Conservation (phyloP, 2,113 vertebrate genomes). For the Oostethus manadensis region DNA sequence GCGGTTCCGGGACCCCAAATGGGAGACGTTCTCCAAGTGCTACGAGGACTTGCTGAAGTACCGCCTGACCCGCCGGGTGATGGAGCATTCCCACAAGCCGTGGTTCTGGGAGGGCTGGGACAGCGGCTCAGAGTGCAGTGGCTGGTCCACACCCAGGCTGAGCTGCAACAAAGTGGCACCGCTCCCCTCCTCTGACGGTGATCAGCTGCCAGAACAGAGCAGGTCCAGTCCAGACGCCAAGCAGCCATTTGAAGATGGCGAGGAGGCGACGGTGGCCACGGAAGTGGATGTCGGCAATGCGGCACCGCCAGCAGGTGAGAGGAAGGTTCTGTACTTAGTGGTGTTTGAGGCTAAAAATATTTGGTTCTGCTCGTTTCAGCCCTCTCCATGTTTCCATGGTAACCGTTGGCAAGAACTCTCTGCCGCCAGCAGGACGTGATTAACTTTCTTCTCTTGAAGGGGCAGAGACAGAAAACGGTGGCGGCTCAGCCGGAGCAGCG, state of each 20-base stretch:
- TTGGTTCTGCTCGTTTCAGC: background rate
- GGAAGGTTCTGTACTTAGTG: no score
- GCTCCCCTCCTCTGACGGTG: slow-evolving; percentile 28
- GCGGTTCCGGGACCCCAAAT: slow-evolving; percentile 85
- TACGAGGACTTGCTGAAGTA: slow-evolving; percentile 88
- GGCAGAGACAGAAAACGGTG: slow-evolving; percentile 30
- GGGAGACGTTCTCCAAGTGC: slow-evolving; percentile 85
- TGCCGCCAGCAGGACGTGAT: background rate
- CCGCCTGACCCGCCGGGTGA: slow-evolving; percentile 80
- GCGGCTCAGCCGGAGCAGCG: background rate
- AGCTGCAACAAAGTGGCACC: slow-evolving; percentile 40
- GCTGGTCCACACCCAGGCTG: slow-evolving; percentile 63
- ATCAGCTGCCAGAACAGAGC: slow-evolving; percentile 17
- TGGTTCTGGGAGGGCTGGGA: slow-evolving; percentile 87
- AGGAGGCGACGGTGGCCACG: background rate
- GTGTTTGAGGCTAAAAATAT: slow-evolving; percentile 20
- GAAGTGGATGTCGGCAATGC: slow-evolving; percentile 3
- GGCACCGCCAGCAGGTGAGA: slow-evolving; percentile 39
- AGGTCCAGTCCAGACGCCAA: slow-evolving; percentile 6
- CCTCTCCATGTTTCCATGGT: background rate
- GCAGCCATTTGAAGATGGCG: slow-evolving; percentile 12
- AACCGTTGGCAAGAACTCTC: background rate
- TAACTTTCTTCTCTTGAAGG: background rate
- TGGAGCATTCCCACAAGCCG: slow-evolving; percentile 88
- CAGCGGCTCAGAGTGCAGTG: slow-evolving; percentile 69